Percentiles rank a stretch among this genome's conserved stretches.
phyloP scores from a whole-genome alignment of 2,113 vertebrate genomes.

The Scytalopus superciliaris region DNA sequence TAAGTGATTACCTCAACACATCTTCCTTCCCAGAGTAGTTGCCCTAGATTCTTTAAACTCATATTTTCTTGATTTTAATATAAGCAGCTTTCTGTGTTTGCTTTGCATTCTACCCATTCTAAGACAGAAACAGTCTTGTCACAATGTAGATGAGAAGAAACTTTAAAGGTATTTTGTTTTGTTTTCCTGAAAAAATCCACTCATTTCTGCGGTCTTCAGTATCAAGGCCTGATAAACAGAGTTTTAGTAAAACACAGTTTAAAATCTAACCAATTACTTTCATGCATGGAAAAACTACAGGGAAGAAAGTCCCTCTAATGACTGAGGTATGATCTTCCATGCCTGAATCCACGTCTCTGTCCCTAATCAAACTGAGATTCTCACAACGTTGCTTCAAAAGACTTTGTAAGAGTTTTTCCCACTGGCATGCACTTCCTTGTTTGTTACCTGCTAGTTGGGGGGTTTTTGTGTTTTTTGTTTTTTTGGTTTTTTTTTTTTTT shows the following conservation, averaged over 20 bases:
- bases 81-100: neutral
- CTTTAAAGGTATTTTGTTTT: neutral
- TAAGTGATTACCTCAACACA: neutral
- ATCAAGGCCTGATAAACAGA: neutral
- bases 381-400: neutral
- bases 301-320: neutral
- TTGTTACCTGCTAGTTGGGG: neutral
- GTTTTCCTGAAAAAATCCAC: neutral
- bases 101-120: neutral
- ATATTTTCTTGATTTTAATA: neutral
- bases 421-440: neutral
- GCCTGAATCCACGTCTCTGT: neutral
- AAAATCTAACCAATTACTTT: neutral
- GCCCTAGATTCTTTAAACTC: neutral
- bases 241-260: neutral
- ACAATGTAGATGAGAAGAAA: neutral
- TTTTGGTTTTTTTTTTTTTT: neutral
- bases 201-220: neutral
- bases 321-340: neutral
- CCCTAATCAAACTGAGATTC: neutral
- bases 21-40: neutral
- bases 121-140: neutral
- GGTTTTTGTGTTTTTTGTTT: neutral
- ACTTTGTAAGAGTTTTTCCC: neutral
- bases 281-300: neutral